Evolutionary conservation across 2,797 vertebrate species (phyloP).

Genomic region (Darevskia mixta): DNA sequence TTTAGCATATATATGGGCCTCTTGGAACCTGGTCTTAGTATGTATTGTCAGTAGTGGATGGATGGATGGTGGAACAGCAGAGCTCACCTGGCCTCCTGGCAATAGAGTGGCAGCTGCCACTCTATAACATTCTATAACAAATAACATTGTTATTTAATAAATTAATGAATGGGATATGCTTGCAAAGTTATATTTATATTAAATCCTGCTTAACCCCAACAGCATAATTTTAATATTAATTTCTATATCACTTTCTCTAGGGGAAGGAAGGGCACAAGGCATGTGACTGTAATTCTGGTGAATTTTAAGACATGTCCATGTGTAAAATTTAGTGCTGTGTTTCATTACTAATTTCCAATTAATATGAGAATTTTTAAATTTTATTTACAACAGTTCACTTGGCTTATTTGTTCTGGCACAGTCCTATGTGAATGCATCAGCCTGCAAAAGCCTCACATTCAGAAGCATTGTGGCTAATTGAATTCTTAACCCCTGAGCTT

Average conservation of each 20-base stretch:
- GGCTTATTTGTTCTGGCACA: slow-evolving; percentile 3
- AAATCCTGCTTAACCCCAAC: slow-evolving; percentile 1
- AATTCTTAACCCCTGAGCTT: slow-evolving; percentile 28
- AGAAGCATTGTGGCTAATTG: slow-evolving; percentile 40
- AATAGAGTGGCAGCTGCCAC: too few relatives aligned
- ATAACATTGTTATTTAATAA: not conserved
- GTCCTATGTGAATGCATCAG: not conserved
- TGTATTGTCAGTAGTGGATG: too few relatives aligned
- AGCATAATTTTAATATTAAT: slow-evolving; percentile 27
- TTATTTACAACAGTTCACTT: slow-evolving; percentile 32
- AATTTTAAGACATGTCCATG: slow-evolving; percentile 2
- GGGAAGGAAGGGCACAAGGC: not conserved
- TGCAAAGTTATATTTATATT: not conserved
- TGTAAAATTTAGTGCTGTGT: not conserved
- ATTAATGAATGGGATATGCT: not conserved
- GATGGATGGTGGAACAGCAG: too few relatives aligned
- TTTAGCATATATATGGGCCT: not conserved
- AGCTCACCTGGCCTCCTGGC: too few relatives aligned
- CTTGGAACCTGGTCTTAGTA: not conserved
- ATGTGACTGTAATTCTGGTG: not conserved
- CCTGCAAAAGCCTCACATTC: slow-evolving; percentile 38
- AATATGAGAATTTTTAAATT: slow-evolving; percentile 25
- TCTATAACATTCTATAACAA: not conserved
- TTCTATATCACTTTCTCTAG: slow-evolving; percentile 19
- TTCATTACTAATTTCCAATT: slow-evolving; percentile 37